These are phyloP conservation scores for Aphelinus certus DNA, from an alignment of 1,140 invertebrate species.

Conservation along the genomic window DNA sequence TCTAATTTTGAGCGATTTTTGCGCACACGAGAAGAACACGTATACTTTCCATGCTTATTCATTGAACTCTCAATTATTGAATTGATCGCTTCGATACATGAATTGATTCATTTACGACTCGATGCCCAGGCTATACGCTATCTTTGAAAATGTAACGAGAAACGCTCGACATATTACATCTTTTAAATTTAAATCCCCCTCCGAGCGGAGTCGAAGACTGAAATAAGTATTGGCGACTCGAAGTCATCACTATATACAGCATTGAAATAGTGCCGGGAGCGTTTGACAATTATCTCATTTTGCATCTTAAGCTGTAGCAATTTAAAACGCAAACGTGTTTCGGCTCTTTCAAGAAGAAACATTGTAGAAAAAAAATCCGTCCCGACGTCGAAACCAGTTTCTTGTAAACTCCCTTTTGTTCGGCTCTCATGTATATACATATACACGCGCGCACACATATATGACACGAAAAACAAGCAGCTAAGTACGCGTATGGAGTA, in stretches of 20 bases:
- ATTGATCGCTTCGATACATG: too few species aligned
- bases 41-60: too few species aligned
- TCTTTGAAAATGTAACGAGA: too few species aligned
- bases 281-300: constrained; percentile 16
- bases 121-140: too few species aligned
- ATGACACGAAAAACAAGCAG: neutral
- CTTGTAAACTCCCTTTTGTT: neutral
- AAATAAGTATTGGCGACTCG: neutral
- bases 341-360: neutral
- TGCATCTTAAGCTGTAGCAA: constrained; percentile 1
- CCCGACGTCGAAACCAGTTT: constrained; percentile 4
- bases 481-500: too few species aligned
- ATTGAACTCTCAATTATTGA: too few species aligned
- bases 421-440: neutral
- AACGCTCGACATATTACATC: too few species aligned
- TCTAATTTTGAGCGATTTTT: too few species aligned
- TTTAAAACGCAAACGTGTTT: constrained; percentile 10
- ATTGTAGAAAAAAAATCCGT: constrained; percentile 3
- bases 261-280: neutral
- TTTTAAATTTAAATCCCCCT: too few species aligned
- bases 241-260: neutral
- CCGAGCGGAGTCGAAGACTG: too few species aligned
- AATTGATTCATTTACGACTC: too few species aligned
- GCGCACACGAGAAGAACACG: too few species aligned
- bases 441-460: neutral